Evolutionary conservation across 2,888 invertebrate species (phyloP), one percentile per base, ranked within the genome.

Genomic region (Trachelus troglodyta): DNA sequence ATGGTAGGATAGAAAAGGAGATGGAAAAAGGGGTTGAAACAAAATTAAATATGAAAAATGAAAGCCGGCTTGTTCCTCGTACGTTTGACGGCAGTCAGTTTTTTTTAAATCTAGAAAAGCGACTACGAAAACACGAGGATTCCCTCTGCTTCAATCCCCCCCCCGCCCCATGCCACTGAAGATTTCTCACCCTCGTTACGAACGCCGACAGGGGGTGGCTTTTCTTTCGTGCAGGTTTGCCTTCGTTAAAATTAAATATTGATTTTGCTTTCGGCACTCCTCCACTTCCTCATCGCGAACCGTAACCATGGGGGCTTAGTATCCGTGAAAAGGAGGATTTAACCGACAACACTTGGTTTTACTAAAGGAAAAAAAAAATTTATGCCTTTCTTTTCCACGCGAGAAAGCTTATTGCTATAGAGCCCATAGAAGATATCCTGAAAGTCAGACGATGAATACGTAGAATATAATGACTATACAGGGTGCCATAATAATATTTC

Each of bases 211-310:
- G 74, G 80, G 78, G 81, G 34, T 56, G 83, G 79, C 82, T 82
- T 82, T 83, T 83, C 87, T 85, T 85, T 86, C 84, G 84, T 84
- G 80, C 75, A 76, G 75, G 69, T 81, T 80, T 77, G 81, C 84
- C 84, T 82, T 87, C 85, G 86, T 87, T 87, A 85, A 87, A 87
- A 87, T 88, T 83, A 88, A 87, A 87, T 88, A 88, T 88, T 86
- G 89, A 88, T 87, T 83, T 86, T 85, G 83, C 85, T 84, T 81
- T 81, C 31, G 31, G 71, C 71, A 34, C 71, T 34, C 33, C 31
- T 56, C 9, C 56, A 23, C 56, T 56, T 56, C 23, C 56, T 71
- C 71, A 34, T 71, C 71, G 71, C 71, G 71, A 71, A 71, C 12
- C 31, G 71, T 33, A 71, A 15, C 12, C 71, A 12, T 34, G 33